phyloP scores from a whole-genome alignment of 2,797 vertebrate species.

The Chaetophractus vellerosus region DNA sequence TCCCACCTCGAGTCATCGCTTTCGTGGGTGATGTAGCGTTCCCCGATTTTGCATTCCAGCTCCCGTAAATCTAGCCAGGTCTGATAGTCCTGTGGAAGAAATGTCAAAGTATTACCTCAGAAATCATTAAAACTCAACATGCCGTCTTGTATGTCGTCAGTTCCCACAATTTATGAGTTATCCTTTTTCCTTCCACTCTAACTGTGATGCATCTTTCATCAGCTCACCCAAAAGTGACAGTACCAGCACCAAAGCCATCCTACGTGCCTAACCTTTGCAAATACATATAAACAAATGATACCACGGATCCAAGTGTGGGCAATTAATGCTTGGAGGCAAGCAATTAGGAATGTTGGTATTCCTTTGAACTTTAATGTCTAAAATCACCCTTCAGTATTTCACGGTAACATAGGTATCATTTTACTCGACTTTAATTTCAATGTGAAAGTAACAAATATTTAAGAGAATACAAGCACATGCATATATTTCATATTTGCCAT shows the following conservation, averaged over 20 bases:
- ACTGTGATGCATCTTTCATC: neutral
- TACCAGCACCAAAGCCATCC: neutral
- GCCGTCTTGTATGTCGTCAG: neutral
- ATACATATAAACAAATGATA: neutral
- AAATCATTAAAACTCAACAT: neutral
- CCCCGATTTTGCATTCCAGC: constrained; percentile 95
- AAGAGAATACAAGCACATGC: neutral
- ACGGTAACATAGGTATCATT: neutral
- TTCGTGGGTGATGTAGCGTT: constrained; percentile 98
- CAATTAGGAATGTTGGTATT: neutral
- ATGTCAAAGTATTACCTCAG: constrained; percentile 58
- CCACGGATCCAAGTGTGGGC: neutral
- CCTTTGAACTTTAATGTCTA: constrained; percentile 38
- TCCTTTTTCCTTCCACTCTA: neutral
- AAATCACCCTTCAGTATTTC: constrained; percentile 32
- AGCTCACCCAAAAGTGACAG: neutral
- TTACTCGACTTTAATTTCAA: constrained; percentile 30
- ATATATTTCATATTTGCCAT: neutral
- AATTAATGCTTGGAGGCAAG: neutral
- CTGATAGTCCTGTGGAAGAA: constrained; percentile 95
- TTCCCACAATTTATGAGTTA: neutral
- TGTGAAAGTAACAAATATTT: constrained; percentile 56
- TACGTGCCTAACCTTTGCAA: neutral
- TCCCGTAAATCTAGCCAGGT: constrained; percentile 97
- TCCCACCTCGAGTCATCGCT: constrained; percentile 97